Percentiles rank a stretch among this genome's conserved stretches.
These are phyloP conservation scores for Chelon auratus DNA, from an alignment of 2,797 vertebrate genomes.

Conservation along the genomic window DNA sequence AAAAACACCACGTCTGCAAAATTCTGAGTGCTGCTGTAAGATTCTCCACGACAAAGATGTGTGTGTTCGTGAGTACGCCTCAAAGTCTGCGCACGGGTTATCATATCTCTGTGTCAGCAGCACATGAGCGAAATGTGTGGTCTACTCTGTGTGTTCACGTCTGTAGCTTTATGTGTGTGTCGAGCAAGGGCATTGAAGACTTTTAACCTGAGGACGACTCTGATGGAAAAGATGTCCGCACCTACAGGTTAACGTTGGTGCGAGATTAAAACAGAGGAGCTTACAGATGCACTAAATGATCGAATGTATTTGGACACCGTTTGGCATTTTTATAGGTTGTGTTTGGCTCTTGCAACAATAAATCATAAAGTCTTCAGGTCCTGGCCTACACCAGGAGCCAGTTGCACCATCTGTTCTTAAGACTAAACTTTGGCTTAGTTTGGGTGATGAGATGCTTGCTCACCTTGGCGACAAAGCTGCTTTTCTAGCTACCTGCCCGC, in stretches of 20 bases:
- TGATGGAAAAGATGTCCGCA: not conserved
- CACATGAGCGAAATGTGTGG: conserved; percentile 11
- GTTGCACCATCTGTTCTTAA: no score
- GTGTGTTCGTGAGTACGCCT: conserved; percentile 15
- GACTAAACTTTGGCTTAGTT: no score
- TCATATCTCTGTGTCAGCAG: conserved; percentile 74
- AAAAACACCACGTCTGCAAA: conserved; percentile 61
- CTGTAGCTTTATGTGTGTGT: conserved; percentile 1
- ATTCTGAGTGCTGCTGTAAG: conserved; percentile 76
- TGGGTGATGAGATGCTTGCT: no score
- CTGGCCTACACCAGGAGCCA: no score
- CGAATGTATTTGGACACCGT: not conserved
- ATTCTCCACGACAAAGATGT: conserved; percentile 53
- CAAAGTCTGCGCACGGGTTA: conserved; percentile 55
- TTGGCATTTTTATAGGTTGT: no score
- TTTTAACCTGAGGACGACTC: conserved; percentile 9
- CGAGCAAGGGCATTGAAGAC: conserved; percentile 26
- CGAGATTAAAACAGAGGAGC: no score
- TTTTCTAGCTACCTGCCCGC: no score
- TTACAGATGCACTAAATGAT: not conserved
- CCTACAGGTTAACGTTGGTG: no score
- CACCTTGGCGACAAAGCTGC: no score
- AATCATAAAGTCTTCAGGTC: no score
- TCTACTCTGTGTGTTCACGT: not conserved
- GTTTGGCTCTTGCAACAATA: no score